Percentiles rank a stretch among this genome's conserved stretches.
These are phyloP conservation scores for Chitala chitala DNA, from an alignment of 2,113 vertebrate genomes.

Conservation along the genomic window DNA sequence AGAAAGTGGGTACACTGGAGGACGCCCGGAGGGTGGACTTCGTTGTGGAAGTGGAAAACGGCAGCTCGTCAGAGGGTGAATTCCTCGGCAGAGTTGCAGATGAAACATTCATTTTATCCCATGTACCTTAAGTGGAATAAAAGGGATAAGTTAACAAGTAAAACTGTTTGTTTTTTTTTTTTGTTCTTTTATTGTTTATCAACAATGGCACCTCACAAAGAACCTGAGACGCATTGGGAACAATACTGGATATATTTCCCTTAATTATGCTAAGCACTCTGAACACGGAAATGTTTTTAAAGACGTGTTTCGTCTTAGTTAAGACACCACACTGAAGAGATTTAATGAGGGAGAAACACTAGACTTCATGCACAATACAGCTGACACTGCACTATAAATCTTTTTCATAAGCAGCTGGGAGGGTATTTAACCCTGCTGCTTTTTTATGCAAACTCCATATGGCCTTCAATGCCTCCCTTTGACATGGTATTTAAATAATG, in stretches of 20 bases:
- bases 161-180: not conserved
- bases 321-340: not conserved
- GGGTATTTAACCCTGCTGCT: not conserved
- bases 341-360: slow-evolving; percentile 9
- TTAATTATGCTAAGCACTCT: not conserved
- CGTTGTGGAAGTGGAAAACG: slow-evolving; percentile 66
- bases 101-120: slow-evolving; percentile 70
- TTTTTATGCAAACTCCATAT: not conserved
- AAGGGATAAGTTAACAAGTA: slow-evolving; percentile 26
- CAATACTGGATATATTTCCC: not conserved
- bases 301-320: slow-evolving; percentile 1
- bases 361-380: not conserved
- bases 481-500: slow-evolving; percentile 4
- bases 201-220: not conserved
- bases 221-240: not conserved
- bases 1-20: slow-evolving; percentile 40
- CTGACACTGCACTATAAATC: not conserved
- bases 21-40: slow-evolving; percentile 63
- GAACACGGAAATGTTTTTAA: not conserved
- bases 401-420: not conserved
- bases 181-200: not conserved
- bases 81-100: slow-evolving; percentile 68
- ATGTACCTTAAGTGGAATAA: slow-evolving; percentile 64
- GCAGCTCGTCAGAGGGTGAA: slow-evolving; percentile 67
- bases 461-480: slow-evolving; percentile 10